Evolutionary conservation across 2,888 invertebrate genomes (phyloP), one percentile per base, ranked within the genome.

Genomic region (Monoplex corrugatus): DNA sequence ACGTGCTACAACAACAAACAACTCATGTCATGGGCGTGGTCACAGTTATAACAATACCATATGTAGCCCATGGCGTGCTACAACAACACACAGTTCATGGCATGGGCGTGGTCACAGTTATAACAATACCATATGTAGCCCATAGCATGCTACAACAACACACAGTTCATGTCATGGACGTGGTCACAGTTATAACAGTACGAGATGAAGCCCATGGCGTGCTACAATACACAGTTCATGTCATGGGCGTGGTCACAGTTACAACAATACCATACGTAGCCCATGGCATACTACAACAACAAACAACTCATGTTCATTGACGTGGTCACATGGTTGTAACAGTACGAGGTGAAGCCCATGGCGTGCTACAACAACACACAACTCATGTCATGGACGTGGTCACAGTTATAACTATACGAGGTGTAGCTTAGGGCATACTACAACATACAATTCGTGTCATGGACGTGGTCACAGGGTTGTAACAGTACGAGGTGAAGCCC

Each of bases 51-150:
- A 87, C 94, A 94, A 16, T 87, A 90, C 19, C 90, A 43, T 16
- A 91, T 92, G 87, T 93, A 93, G 16, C 94, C 94, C 32, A 91
- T 50, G 1, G 92, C 89, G 38, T 88, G 88, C 93, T 94, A 92
- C 28, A 87, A 87, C n/a, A n/a, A n/a, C n/a, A n/a, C n/a, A n/a
- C n/a, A n/a, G n/a, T n/a, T n/a, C n/a, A n/a, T n/a, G n/a, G n/a
- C n/a, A n/a, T n/a, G n/a, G n/a, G n/a, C n/a, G n/a, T n/a, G n/a
- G n/a, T n/a, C n/a, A n/a, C n/a, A n/a, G n/a, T n/a, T n/a, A n/a
- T n/a, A n/a, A n/a, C n/a, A n/a, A n/a, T n/a, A n/a, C n/a, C 19
- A 50, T 84, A 89, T 38, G 0, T 75, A 45, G 45, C 45, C 57
- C 13, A 13, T 16, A 13, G 23, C 57, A 57, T 23, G 23, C 57